Conservation (phyloP, 2,888 invertebrate species). For the Limnephilus lunatus region DNA sequence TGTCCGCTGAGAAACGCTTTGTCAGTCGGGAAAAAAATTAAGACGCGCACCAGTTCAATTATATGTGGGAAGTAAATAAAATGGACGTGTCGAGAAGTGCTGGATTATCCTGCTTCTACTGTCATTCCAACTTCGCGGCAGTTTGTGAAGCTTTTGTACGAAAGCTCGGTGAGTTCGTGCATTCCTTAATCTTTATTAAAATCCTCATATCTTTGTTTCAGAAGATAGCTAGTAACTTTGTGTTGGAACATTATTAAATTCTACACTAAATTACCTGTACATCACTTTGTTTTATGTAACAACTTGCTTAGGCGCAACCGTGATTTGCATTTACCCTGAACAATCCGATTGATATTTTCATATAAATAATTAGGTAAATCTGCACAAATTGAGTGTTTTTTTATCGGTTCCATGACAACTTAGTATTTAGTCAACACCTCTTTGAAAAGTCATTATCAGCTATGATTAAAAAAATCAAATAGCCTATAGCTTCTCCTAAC, state of each 20-base stretch:
- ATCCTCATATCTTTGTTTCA: not conserved
- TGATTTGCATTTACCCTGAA: not conserved
- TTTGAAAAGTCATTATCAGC: too few species aligned
- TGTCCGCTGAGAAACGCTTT: constrained; percentile 51
- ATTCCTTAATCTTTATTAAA: not conserved
- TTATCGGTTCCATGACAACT: too few species aligned
- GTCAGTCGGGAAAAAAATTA: constrained; percentile 47
- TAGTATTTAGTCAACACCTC: too few species aligned
- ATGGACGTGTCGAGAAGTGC: constrained; percentile 10
- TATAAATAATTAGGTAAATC: not conserved
- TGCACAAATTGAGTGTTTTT: not conserved
- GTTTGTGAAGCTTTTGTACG: not conserved
- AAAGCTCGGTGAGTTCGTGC: not conserved
- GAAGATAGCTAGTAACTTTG: not conserved
- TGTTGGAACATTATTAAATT: not conserved
- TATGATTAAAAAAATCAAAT: too few species aligned
- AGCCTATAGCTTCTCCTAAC: too few species aligned
- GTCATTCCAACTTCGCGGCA: not conserved
- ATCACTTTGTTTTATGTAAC: not conserved
- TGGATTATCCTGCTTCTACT: not conserved
- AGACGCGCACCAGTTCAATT: constrained; percentile 41
- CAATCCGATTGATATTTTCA: not conserved
- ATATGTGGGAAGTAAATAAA: constrained; percentile 19
- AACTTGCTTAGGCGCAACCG: not conserved
- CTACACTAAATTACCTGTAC: not conserved